Evolutionary conservation across 2,888 invertebrate genomes (phyloP).

Genomic region (Periphyllus acericola): DNA sequence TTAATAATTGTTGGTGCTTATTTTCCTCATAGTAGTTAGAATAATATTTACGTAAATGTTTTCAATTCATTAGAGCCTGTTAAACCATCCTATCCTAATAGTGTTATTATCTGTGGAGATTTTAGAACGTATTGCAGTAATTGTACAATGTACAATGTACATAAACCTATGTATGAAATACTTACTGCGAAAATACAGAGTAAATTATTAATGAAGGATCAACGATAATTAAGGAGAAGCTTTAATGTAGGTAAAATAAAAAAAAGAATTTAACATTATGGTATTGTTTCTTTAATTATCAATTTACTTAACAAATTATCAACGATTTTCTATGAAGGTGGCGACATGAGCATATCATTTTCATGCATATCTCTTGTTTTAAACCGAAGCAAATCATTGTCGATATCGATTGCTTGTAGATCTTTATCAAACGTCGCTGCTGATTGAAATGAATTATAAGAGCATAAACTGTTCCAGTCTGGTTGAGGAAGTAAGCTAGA

Average conservation of each 20-base stretch:
- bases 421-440: conserved; percentile 48
- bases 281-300: conserved; percentile 35
- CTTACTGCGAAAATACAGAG: background rate
- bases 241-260: background rate
- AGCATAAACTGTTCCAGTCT: conserved; percentile 50
- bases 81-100: no score
- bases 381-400: conserved; percentile 52
- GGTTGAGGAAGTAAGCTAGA: conserved; percentile 44
- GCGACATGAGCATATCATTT: conserved; percentile 52
- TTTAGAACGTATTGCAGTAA: no score
- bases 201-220: background rate
- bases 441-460: conserved; percentile 54
- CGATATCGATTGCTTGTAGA: conserved; percentile 55
- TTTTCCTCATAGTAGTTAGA: no score
- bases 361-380: conserved; percentile 56
- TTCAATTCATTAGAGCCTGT: no score
- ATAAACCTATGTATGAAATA: background rate
- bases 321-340: conserved; percentile 43
- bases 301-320: conserved; percentile 41
- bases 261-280: conserved; percentile 11
- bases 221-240: background rate
- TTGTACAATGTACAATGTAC: no score
- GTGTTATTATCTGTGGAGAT: no score
- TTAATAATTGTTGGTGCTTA: no score
- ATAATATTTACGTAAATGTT: no score